These are phyloP conservation scores for Agrotis puta DNA, from an alignment of 2,888 invertebrate species.

Conservation along the genomic window DNA sequence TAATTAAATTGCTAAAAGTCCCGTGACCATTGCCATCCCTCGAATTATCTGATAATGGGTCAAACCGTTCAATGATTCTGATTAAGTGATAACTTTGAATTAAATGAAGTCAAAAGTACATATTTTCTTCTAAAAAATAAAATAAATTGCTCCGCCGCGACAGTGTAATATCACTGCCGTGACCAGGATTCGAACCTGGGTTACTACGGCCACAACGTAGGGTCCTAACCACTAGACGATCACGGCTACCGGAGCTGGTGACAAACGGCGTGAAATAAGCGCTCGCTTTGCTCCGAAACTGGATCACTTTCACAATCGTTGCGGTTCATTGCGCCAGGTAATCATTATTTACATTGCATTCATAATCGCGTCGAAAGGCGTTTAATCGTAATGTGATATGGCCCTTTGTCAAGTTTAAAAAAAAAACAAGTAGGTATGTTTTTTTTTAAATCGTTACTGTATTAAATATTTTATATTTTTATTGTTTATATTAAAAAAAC, in stretches of 20 bases:
- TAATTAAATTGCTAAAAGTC: no score
- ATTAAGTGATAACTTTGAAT: not conserved
- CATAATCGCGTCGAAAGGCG: not conserved
- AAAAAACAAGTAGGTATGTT: no score
- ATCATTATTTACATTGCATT: conserved; percentile 7
- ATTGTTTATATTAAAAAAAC: no score
- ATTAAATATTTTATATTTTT: no score
- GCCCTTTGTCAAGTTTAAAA: no score
- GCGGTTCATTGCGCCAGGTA: conserved; percentile 40
- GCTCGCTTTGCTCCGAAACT: conserved; percentile 19
- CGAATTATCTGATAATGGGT: no score
- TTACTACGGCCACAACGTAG: conserved; percentile 95
- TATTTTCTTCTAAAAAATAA: conserved; percentile 11
- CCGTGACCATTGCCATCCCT: no score
- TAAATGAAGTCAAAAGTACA: not conserved
- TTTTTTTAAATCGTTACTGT: no score
- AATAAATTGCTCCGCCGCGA: conserved; percentile 67
- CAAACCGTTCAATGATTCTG: not conserved
- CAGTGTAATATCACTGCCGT: conserved; percentile 90
- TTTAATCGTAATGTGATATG: no score
- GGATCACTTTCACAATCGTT: conserved; percentile 64
- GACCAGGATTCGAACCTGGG: conserved; percentile 95
- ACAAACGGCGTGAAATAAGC: not conserved
- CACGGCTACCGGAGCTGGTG: conserved; percentile 78
- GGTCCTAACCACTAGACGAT: conserved; percentile 95